Base-by-base conservation (phyloP, 2,888 invertebrate species). In the Brenthis hecate region DNA sequence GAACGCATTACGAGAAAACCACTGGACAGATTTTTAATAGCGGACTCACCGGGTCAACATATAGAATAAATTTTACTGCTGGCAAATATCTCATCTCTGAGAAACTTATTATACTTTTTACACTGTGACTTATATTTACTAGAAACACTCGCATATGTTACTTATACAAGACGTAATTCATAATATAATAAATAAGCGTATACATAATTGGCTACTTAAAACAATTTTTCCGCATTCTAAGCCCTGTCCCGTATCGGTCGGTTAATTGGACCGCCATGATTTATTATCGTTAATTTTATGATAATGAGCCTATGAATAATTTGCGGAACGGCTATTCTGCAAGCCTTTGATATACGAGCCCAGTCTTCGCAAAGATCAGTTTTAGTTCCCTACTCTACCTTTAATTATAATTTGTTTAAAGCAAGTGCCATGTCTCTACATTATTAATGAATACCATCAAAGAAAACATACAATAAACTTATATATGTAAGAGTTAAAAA, bases 241-340 rank as follows among this genome's bases (percentile, higher is more conserved):
- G 78, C 80, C 80, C 77, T 78, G 79, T 85, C 80, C 80, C 78
- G 81, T 80, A 80, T 76, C 77, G 28, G 60, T 48, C 70, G 77
- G 78, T 82, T 90, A 89, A 91, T 91, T 91, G 87, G 86, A 76
- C 83, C 80, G 76, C 83, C 84, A 88, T 91, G 87, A 91, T 90
- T 90, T 91, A 91, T 86, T 87, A 86, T 85, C 84, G 85, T 90
- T 90, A 91, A 91, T 91, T 89, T 89, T 89, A 91, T 91, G 88
- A 85, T 90, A 91, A 91, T 91, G 78, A 90, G 87, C 78, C 86
- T 87, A 87, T 88, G 89, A 88, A 90, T 89, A 88, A 87, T 87
- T 86, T 84, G 82, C 79, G 77, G 74, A 62, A 68, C 71, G 71
- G 73, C 73, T 74, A 73, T 75, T 75, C 76, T 75, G 75, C 71